phyloP scores from a whole-genome alignment of 2,113 vertebrate genomes.

The Sphaerodactylus townsendi region DNA sequence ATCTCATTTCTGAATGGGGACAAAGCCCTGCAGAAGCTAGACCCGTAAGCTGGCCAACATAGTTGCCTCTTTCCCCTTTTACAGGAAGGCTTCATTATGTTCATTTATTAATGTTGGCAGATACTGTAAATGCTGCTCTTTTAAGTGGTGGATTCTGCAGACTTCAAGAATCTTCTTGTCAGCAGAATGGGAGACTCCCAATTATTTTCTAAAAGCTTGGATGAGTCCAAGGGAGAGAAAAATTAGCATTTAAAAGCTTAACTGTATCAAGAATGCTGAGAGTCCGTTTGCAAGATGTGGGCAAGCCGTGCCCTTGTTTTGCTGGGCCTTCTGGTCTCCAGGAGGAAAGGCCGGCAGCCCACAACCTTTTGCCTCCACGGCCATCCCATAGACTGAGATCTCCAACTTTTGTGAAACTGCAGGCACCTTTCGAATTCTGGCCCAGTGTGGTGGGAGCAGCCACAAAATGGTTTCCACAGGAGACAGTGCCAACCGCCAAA shows the following conservation, averaged over 20 bases:
- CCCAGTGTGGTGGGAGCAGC: too few species aligned
- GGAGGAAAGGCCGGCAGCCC: not conserved
- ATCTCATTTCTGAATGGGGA: slow-evolving; percentile 32
- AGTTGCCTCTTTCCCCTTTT: slow-evolving; percentile 29
- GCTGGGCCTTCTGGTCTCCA: not conserved
- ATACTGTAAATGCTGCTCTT: slow-evolving; percentile 54
- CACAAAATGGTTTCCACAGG: too few species aligned
- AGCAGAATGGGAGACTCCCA: slow-evolving; percentile 33
- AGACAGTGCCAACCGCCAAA: too few species aligned
- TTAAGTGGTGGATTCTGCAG: slow-evolving; percentile 41
- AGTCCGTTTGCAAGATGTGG: too few species aligned
- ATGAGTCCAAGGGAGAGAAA: slow-evolving; percentile 53
- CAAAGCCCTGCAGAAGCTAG: slow-evolving; percentile 15
- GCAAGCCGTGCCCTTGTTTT: not conserved
- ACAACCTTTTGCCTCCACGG: not conserved
- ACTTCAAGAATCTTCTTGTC: slow-evolving; percentile 51
- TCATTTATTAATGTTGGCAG: slow-evolving; percentile 65
- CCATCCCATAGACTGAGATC: too few species aligned
- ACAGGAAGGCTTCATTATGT: slow-evolving; percentile 63
- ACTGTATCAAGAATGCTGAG: not conserved
- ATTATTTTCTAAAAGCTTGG: slow-evolving; percentile 46
- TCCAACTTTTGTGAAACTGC: too few species aligned
- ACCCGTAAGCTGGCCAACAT: not conserved
- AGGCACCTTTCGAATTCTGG: too few species aligned
- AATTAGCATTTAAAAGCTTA: slow-evolving; percentile 1